Percentiles rank a stretch among this genome's conserved stretches.
These are phyloP conservation scores for Pangasianodon gigas DNA, from an alignment of 2,113 vertebrate species.

Conservation along the genomic window DNA sequence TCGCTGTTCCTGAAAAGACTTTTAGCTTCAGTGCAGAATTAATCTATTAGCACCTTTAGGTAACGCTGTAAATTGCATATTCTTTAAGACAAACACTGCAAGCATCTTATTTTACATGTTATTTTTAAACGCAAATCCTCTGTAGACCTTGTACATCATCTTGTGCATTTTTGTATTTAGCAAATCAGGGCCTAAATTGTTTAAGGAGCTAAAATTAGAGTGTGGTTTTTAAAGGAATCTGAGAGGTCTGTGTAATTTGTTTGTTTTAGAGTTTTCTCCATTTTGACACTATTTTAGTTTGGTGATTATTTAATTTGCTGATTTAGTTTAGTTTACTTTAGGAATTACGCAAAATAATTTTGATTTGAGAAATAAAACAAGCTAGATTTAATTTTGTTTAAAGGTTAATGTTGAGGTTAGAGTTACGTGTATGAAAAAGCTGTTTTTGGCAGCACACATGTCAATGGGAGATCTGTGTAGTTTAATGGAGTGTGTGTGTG, in stretches of 20 bases:
- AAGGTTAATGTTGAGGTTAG: neutral
- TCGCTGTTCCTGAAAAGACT: too few species aligned
- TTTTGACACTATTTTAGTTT: neutral
- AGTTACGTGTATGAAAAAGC: neutral
- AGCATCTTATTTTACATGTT: too few species aligned
- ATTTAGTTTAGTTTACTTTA: neutral
- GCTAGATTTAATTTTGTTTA: neutral
- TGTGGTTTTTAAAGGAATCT: neutral
- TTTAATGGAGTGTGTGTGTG: neutral
- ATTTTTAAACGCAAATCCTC: too few species aligned
- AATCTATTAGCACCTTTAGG: too few species aligned
- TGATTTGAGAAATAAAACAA: neutral
- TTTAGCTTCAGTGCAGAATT: too few species aligned
- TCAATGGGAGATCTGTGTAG: neutral
- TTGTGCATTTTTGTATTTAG: neutral
- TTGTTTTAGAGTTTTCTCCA: neutral
- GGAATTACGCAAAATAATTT: neutral
- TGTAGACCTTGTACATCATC: neutral
- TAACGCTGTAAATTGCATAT: too few species aligned
- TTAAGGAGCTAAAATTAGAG: neutral
- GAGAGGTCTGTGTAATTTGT: neutral
- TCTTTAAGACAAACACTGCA: too few species aligned
- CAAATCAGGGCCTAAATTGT: neutral
- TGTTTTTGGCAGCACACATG: neutral
- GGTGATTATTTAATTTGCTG: too few species aligned